Conservation (phyloP, 2,113 vertebrate species). For the Grantiella picta region DNA sequence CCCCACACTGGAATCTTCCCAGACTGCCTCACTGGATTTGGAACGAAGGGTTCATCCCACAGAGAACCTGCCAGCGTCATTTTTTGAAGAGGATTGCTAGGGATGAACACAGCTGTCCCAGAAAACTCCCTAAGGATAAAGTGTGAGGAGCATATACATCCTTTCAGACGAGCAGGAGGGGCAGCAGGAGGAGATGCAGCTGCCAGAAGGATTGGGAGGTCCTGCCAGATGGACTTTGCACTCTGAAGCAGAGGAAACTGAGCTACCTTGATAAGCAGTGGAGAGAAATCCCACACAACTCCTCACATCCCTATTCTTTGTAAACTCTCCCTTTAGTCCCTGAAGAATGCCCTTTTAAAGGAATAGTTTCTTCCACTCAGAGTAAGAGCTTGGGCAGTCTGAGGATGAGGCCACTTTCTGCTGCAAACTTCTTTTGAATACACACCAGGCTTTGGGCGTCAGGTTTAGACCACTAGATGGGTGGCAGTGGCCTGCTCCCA, state of each 20-base stretch:
- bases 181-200: neutral
- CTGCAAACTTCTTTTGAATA: neutral
- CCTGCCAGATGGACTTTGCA: neutral
- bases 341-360: neutral
- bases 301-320: neutral
- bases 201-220: neutral
- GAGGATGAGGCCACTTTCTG: neutral
- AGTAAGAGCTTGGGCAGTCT: neutral
- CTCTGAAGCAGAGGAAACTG: neutral
- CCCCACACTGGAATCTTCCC: fast-evolving
- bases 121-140: neutral
- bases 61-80: neutral
- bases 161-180: neutral
- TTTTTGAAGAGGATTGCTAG: neutral
- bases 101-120: neutral
- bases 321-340: neutral
- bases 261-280: neutral
- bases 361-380: fast-evolving
- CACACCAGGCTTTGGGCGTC: neutral
- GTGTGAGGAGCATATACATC: neutral
- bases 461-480: neutral
- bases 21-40: neutral
- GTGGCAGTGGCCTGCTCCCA: too few relatives aligned
- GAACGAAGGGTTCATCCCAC: fast-evolving
- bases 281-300: neutral